These are phyloP conservation scores for Dromaius novaehollandiae DNA, from an alignment of 2,113 vertebrate genomes.

Conservation along the genomic window DNA sequence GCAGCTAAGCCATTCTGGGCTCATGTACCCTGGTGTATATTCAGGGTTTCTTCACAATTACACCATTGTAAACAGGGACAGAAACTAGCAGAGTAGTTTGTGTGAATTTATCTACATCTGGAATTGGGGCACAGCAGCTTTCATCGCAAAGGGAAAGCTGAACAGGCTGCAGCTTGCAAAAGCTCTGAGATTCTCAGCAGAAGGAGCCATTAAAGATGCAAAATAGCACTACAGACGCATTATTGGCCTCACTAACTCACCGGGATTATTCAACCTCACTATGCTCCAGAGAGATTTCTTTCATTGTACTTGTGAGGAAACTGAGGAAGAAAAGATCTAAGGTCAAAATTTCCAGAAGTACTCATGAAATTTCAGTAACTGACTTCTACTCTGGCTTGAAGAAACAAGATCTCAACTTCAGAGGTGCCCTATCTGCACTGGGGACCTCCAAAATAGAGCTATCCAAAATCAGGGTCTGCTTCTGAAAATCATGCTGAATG, in stretches of 20 bases:
- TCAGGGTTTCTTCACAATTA: neutral
- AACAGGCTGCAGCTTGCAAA: neutral
- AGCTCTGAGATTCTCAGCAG: neutral
- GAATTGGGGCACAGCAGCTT: neutral
- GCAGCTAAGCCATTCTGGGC: neutral
- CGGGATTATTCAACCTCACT: neutral
- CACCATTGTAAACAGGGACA: neutral
- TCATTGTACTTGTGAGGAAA: neutral
- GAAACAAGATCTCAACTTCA: neutral
- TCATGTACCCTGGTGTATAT: neutral
- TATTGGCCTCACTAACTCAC: neutral
- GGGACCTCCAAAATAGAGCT: neutral
- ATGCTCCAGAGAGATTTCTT: neutral
- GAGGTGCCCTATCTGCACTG: neutral
- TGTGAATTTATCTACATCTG: neutral
- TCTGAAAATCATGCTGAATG: neutral
- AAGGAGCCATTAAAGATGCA: neutral
- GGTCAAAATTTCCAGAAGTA: neutral
- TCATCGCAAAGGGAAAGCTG: neutral
- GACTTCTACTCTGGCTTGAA: neutral
- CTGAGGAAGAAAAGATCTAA: neutral
- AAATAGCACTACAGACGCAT: neutral
- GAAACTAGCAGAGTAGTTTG: neutral
- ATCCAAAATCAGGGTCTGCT: neutral
- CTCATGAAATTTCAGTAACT: neutral